Evolutionary conservation across 2,113 vertebrate genomes (phyloP).

Genomic region (Electrona antarctica): DNA sequence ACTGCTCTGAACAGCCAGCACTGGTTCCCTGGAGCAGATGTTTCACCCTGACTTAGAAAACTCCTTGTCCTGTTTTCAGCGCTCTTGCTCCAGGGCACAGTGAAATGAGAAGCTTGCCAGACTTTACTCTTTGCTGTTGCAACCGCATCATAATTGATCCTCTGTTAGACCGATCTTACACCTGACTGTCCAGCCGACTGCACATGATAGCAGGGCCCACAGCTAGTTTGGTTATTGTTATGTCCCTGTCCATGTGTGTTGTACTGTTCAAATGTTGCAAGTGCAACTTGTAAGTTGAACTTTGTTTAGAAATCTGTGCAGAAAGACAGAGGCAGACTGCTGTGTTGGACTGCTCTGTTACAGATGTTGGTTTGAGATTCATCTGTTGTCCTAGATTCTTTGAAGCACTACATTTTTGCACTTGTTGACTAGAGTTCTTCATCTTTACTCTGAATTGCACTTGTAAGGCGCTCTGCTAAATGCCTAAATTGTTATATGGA

Average conservation of each 20-base stretch:
- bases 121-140: slow-evolving; percentile 38
- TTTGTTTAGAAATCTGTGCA: not conserved
- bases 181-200: slow-evolving; percentile 31
- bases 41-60: slow-evolving; percentile 45
- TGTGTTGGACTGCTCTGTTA: not conserved
- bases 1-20: slow-evolving; percentile 29
- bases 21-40: slow-evolving; percentile 55
- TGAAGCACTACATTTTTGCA: too few relatives aligned
- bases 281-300: slow-evolving; percentile 24
- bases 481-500: not conserved
- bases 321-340: slow-evolving; percentile 13
- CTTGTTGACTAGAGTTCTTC: not conserved
- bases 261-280: slow-evolving; percentile 26
- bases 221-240: not conserved
- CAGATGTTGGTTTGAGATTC: too few relatives aligned
- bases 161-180: slow-evolving; percentile 36
- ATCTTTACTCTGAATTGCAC: not conserved
- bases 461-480: not conserved
- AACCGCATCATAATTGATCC: slow-evolving; percentile 42
- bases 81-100: slow-evolving; percentile 38
- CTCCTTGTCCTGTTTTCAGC: slow-evolving; percentile 26
- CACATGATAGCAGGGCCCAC: slow-evolving; percentile 21
- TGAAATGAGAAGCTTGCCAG: slow-evolving; percentile 45
- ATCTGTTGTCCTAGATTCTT: too few relatives aligned
- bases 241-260: slow-evolving; percentile 25